phyloP scores from a whole-genome alignment of 1,140 invertebrate species.

The Drosophila busckii region DNA sequence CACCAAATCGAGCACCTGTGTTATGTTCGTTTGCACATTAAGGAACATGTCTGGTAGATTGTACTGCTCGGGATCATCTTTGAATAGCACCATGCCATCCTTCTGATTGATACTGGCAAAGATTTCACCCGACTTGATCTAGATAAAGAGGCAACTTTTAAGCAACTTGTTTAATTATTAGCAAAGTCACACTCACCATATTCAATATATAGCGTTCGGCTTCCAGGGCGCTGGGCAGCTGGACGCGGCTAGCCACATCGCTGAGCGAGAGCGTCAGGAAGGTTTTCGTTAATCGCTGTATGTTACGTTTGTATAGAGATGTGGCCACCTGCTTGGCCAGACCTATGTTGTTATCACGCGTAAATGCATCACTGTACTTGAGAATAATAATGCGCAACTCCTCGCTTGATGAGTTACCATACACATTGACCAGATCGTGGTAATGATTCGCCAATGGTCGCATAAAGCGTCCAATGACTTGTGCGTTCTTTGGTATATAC shows the following conservation, averaged over 20 bases:
- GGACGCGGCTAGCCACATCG: slow-evolving; percentile 95
- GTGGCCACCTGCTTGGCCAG: slow-evolving; percentile 90
- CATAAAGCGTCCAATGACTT: slow-evolving; percentile 92
- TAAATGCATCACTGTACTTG: slow-evolving; percentile 90
- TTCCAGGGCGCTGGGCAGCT: slow-evolving; percentile 89
- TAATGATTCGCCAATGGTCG: slow-evolving; percentile 95
- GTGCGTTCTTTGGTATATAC: slow-evolving; percentile 93
- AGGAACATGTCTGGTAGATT: slow-evolving; percentile 92
- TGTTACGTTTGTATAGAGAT: slow-evolving; percentile 97
- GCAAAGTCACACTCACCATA: slow-evolving; percentile 85
- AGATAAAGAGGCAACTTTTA: background rate
- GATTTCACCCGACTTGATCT: slow-evolving; percentile 98
- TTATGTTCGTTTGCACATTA: slow-evolving; percentile 92
- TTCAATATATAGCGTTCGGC: slow-evolving; percentile 97
- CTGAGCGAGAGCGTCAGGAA: slow-evolving; percentile 96
- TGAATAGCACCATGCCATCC: slow-evolving; percentile 98
- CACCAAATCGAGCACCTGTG: slow-evolving; percentile 91
- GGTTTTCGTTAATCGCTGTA: slow-evolving; percentile 97
- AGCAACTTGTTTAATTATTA: background rate
- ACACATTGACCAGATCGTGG: slow-evolving; percentile 92
- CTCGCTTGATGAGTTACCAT: slow-evolving; percentile 86
- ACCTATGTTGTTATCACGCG: slow-evolving; percentile 91
- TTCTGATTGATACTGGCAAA: slow-evolving; percentile 98
- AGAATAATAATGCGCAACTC: slow-evolving; percentile 85
- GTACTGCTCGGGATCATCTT: slow-evolving; percentile 97